Evolutionary conservation across 1,140 invertebrate genomes (phyloP).

Genomic region (Drosophila orena): DNA sequence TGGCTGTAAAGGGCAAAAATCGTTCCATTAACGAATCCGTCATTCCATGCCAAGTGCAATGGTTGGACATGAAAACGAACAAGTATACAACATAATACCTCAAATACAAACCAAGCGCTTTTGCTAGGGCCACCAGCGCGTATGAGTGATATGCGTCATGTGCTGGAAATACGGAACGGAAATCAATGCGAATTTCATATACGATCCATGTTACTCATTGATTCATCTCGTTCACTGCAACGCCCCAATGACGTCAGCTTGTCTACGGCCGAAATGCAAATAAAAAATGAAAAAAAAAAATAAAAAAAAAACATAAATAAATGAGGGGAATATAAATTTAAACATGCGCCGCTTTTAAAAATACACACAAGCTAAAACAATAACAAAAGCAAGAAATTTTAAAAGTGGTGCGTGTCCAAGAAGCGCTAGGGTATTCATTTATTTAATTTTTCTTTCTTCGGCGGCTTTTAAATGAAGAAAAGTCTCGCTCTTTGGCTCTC

Average conservation of each 20-base stretch:
- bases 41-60: conserved; percentile 49
- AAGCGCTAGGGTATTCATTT: conserved; percentile 16
- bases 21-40: conserved; percentile 45
- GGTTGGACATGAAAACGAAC: conserved; percentile 10
- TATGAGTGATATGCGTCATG: conserved; percentile 45
- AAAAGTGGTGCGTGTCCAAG: conserved; percentile 44
- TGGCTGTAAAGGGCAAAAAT: conserved; percentile 62
- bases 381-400: conserved; percentile 19
- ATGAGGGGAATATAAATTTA: conserved; percentile 34
- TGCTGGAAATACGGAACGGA: conserved; percentile 32
- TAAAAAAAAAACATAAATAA: conserved; percentile 39
- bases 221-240: conserved; percentile 35
- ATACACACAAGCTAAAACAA: conserved; percentile 24
- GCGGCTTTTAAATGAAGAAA: conserved; percentile 33
- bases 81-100: background rate
- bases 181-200: conserved; percentile 6
- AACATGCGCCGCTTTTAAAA: conserved; percentile 44
- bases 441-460: conserved; percentile 32
- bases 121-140: conserved; percentile 18
- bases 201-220: conserved; percentile 21
- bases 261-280: conserved; percentile 39
- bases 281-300: background rate
- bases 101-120: background rate
- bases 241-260: conserved; percentile 51
- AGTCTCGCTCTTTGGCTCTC: conserved; percentile 28